Conservation (phyloP, 2,113 vertebrate genomes). For the Menura novaehollandiae region DNA sequence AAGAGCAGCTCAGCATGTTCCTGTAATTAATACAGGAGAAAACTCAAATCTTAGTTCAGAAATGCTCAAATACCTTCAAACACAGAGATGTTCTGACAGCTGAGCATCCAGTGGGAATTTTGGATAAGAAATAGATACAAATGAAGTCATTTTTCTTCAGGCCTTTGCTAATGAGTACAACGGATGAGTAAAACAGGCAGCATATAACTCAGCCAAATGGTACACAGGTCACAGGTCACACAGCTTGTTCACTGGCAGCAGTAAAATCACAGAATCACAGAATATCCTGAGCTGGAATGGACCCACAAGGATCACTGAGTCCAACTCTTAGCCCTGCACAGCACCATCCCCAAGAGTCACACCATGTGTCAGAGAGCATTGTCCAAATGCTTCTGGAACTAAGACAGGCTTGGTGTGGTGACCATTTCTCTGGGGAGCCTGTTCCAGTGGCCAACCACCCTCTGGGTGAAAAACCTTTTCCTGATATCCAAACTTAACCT, state of each 20-base stretch:
- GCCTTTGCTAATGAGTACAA: slow-evolving; percentile 40
- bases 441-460: background rate
- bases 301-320: background rate
- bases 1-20: slow-evolving; percentile 16
- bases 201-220: background rate
- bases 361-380: rapidly evolving
- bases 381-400: background rate
- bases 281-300: background rate
- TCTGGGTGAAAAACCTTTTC: background rate
- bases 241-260: background rate
- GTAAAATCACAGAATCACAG: background rate
- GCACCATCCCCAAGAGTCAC: background rate
- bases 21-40: slow-evolving; percentile 27
- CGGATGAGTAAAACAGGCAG: background rate
- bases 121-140: slow-evolving; percentile 12
- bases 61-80: slow-evolving; percentile 20
- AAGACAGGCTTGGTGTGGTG: background rate
- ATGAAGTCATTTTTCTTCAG: background rate
- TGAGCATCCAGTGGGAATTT: slow-evolving; percentile 21
- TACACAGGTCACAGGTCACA: background rate
- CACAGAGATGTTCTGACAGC: slow-evolving; percentile 7
- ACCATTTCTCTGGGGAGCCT: background rate
- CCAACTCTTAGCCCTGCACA: background rate
- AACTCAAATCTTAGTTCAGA: slow-evolving; percentile 1
- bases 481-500: background rate